Conservation (phyloP, 2,888 invertebrate genomes). For the Pheosia gnoma region DNA sequence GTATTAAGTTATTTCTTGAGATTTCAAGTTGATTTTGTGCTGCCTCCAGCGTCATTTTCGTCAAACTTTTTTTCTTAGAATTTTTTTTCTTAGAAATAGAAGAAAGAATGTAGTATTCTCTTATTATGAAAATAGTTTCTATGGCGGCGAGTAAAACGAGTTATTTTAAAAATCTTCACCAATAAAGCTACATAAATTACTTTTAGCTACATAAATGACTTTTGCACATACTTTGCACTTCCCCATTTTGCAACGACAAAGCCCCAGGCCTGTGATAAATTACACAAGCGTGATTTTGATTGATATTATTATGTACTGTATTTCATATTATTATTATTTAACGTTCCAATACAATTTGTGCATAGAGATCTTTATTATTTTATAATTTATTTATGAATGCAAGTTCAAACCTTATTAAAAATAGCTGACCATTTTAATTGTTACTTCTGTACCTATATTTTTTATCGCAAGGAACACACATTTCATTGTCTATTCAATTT, state of each 20-base stretch:
- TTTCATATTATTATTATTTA: constrained; percentile 28
- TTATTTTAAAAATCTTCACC: too few species aligned
- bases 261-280: constrained; percentile 23
- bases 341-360: constrained; percentile 11
- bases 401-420: too few species aligned
- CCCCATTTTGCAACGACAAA: constrained; percentile 25
- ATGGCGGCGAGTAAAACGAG: too few species aligned
- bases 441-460: background rate
- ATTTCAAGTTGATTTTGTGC: too few species aligned
- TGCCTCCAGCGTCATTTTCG: too few species aligned
- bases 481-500: constrained; percentile 1
- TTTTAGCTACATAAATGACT: too few species aligned
- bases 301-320: constrained; percentile 32
- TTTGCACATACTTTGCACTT: background rate
- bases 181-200: too few species aligned
- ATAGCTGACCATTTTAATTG: background rate
- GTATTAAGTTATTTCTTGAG: too few species aligned
- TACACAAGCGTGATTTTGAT: constrained; percentile 27
- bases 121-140: too few species aligned
- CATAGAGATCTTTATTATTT: background rate
- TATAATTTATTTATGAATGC: background rate
- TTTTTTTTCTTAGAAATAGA: too few species aligned
- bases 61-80: too few species aligned
- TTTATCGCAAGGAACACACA: background rate
- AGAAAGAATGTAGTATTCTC: too few species aligned